phyloP scores from a whole-genome alignment of 1,140 invertebrate species.

The Ditylenchus dipsaci region DNA sequence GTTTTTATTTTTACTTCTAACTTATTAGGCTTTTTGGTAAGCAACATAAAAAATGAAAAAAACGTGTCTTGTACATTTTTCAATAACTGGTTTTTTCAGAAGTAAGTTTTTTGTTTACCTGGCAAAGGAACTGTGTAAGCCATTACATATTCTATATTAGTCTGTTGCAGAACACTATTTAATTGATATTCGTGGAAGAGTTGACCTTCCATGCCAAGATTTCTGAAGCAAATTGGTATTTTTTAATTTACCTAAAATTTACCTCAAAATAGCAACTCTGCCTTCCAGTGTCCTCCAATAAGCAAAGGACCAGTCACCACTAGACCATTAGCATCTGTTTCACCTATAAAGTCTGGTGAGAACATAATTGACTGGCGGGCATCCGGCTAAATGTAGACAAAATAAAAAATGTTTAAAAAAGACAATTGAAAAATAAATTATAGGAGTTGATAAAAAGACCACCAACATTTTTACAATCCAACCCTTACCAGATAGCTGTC shows the following conservation, averaged over 20 bases:
- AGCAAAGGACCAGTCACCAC: slow-evolving; percentile 59
- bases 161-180: slow-evolving; percentile 47
- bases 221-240: slow-evolving; percentile 19
- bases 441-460: too few species aligned
- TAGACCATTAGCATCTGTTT: slow-evolving; percentile 56
- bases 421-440: too few species aligned
- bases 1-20: background rate
- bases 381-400: slow-evolving; percentile 30
- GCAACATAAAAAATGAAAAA: slow-evolving; percentile 3
- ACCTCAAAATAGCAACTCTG: slow-evolving; percentile 46
- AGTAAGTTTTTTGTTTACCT: slow-evolving; percentile 18
- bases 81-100: slow-evolving; percentile 2
- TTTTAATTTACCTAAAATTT: background rate
- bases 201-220: slow-evolving; percentile 14
- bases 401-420: too few species aligned
- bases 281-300: slow-evolving; percentile 57
- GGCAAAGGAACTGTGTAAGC: slow-evolving; percentile 54
- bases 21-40: background rate
- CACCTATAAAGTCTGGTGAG: slow-evolving; percentile 55
- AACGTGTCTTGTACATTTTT: background rate
- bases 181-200: slow-evolving; percentile 40
- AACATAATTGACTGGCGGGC: slow-evolving; percentile 58
- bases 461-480: too few species aligned
- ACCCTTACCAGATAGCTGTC: background rate
- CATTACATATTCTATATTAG: slow-evolving; percentile 56